phyloP scores from a whole-genome alignment of 1,140 invertebrate genomes.

The Drosophila punjabiensis region DNA sequence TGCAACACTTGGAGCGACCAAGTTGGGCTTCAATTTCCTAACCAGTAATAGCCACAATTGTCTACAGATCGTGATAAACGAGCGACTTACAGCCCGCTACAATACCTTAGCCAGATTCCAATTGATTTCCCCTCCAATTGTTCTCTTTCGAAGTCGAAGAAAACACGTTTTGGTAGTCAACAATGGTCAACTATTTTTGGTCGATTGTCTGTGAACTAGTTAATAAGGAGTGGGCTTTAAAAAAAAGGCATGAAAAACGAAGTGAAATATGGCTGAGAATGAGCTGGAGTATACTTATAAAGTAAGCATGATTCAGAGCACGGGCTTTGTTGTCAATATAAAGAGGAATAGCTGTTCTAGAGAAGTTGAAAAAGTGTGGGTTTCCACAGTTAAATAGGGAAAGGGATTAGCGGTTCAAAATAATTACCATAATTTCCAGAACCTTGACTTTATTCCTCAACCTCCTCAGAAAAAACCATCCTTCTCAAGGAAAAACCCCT shows the following conservation, averaged over 20 bases:
- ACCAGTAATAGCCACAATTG: slow-evolving; percentile 68
- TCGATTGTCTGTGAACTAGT: slow-evolving; percentile 55
- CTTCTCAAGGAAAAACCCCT: slow-evolving; percentile 1
- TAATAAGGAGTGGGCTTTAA: slow-evolving; percentile 38
- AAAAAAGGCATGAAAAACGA: neutral
- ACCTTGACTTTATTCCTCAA: neutral
- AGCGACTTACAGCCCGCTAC: slow-evolving; percentile 43
- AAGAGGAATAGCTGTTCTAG: neutral
- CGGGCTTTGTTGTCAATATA: neutral
- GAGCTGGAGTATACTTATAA: slow-evolving; percentile 1
- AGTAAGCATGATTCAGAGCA: slow-evolving; percentile 3
- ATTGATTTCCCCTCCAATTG: slow-evolving; percentile 69
- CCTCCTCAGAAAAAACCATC: neutral
- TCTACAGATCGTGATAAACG: slow-evolving; percentile 73
- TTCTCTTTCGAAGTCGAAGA: slow-evolving; percentile 56
- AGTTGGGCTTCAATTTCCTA: slow-evolving; percentile 46
- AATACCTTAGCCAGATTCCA: slow-evolving; percentile 35
- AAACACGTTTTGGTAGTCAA: slow-evolving; percentile 70
- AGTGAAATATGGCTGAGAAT: slow-evolving; percentile 34
- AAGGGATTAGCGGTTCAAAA: neutral
- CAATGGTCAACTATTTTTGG: slow-evolving; percentile 60
- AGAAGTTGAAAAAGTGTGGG: neutral
- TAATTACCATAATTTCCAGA: neutral
- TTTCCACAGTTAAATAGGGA: neutral
- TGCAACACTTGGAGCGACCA: slow-evolving; percentile 38